A percentile compares a stretch with the other conserved stretches of the same genome.
These are phyloP conservation scores for Caenorhabditis sp. DNA, from an alignment of 2,888 invertebrate species.

Conservation along the genomic window DNA sequence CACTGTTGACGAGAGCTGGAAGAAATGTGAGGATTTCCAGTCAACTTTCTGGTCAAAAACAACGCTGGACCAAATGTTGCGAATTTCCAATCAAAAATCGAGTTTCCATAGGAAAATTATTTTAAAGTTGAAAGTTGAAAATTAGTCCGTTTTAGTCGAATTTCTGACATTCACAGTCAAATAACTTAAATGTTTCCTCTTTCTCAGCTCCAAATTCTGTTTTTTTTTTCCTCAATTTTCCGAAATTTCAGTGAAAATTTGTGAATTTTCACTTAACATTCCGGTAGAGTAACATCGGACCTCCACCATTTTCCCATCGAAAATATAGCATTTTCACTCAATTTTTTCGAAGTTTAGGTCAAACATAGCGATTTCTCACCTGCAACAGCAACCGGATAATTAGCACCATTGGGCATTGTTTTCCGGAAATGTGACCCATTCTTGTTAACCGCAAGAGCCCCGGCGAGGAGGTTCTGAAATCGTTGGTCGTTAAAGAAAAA, in stretches of 20 bases:
- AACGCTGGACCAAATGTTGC: neutral
- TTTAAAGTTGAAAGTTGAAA: neutral
- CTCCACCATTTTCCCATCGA: no score
- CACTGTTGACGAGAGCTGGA: constrained; percentile 51
- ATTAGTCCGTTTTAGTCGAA: neutral
- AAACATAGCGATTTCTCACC: constrained; percentile 38
- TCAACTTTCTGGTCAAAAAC: neutral
- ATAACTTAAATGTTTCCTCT: no score
- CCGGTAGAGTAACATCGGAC: no score
- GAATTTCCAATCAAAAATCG: neutral
- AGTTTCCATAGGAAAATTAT: no score
- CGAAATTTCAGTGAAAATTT: neutral
- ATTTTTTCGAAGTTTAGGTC: neutral
- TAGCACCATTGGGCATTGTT: constrained; percentile 72
- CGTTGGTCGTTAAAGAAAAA: neutral
- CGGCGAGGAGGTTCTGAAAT: constrained; percentile 37
- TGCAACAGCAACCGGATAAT: constrained; percentile 68
- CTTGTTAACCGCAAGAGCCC: constrained; percentile 13
- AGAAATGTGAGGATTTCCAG: neutral
- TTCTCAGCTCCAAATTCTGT: neutral
- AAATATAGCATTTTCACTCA: neutral
- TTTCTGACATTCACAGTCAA: neutral
- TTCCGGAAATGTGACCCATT: constrained; percentile 62
- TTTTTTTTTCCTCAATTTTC: neutral
- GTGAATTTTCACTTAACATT: constrained; percentile 5